These are phyloP conservation scores for Drosophila carrolli DNA, from an alignment of 1,140 invertebrate species.

Conservation along the genomic window DNA sequence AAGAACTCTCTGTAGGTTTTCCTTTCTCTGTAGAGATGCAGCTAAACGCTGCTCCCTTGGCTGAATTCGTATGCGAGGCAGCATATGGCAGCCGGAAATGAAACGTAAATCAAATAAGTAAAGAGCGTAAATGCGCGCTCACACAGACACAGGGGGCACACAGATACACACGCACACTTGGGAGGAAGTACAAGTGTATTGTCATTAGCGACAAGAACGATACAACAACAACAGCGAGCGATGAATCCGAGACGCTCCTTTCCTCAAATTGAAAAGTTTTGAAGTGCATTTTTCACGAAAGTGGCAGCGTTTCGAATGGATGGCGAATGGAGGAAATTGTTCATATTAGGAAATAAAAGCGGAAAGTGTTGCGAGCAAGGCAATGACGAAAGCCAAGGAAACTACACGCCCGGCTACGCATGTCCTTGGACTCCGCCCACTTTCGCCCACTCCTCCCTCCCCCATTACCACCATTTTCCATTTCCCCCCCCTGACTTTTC, in stretches of 20 bases:
- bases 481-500: constrained; percentile 22
- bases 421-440: constrained; percentile 51
- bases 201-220: constrained; percentile 77
- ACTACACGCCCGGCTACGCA: constrained; percentile 67
- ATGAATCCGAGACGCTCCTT: constrained; percentile 61
- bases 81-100: constrained; percentile 82
- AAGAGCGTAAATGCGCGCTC: constrained; percentile 75
- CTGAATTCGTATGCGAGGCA: constrained; percentile 74
- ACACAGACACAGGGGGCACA: constrained; percentile 29
- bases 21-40: constrained; percentile 32
- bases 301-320: constrained; percentile 67
- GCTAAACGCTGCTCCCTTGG: constrained; percentile 42
- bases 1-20: no score
- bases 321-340: constrained; percentile 70
- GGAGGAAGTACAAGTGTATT: constrained; percentile 66
- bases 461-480: background rate
- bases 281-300: constrained; percentile 77
- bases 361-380: constrained; percentile 75
- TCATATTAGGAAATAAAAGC: constrained; percentile 82
- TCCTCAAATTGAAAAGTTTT: constrained; percentile 77
- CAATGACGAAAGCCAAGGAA: constrained; percentile 68
- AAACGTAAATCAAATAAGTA: constrained; percentile 84
- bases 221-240: constrained; percentile 20
- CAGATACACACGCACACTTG: constrained; percentile 2
- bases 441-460: background rate